Evolutionary conservation across 37 sponge, comb jelly and placozoan species (phyloP).

Genomic region (Geodia barretti): DNA sequence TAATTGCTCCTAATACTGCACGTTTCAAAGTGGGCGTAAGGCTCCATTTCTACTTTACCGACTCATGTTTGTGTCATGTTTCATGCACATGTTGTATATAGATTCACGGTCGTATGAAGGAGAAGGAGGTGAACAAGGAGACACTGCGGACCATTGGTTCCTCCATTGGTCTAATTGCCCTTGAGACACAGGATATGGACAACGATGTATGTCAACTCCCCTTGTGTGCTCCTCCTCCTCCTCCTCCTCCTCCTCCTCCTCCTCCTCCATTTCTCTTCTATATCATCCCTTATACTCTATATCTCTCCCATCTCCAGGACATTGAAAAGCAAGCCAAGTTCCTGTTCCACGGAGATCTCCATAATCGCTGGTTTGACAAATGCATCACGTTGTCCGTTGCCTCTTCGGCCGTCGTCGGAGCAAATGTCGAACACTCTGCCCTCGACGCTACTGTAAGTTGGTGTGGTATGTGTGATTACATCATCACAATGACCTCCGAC

Average conservation of each 20-base stretch:
- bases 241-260: no score
- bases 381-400: not conserved
- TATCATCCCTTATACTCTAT: no score
- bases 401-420: constrained; percentile 27
- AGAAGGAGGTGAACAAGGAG: not conserved
- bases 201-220: no score
- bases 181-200: no score
- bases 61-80: not conserved
- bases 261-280: no score
- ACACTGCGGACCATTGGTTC: not conserved
- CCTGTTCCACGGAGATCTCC: constrained; percentile 53
- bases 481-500: no score
- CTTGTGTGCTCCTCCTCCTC: no score
- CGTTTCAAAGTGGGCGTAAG: not conserved
- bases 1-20: not conserved
- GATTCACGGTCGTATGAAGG: no score
- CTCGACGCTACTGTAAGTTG: constrained; percentile 81
- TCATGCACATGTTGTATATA: no score
- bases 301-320: constrained; percentile 19
- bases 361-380: constrained; percentile 81
- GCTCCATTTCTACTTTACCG: not conserved
- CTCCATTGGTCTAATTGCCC: no score
- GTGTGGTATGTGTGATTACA: no score
- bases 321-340: not conserved
- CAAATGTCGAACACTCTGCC: constrained; percentile 73